Conservation (phyloP, 2,888 invertebrate genomes). For the Saturnia pavonia region DNA sequence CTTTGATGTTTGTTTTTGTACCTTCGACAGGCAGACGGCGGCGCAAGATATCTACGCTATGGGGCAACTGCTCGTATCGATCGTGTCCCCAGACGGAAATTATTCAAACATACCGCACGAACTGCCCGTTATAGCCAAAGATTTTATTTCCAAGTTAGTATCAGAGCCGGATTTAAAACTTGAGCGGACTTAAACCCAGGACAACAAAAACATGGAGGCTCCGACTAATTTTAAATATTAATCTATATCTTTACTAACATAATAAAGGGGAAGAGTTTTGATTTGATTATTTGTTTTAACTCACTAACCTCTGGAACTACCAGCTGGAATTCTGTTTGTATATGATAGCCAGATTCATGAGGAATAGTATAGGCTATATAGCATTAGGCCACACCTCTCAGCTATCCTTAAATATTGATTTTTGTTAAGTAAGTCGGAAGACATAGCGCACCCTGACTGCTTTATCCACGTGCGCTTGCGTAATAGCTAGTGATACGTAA, state of each 20-base stretch:
- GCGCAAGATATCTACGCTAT: constrained; percentile 89
- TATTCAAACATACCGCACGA: constrained; percentile 82
- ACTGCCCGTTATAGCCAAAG: constrained; percentile 84
- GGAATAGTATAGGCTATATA: too few relatives aligned
- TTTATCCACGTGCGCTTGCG: too few relatives aligned
- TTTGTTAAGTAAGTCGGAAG: too few relatives aligned
- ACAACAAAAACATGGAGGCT: neutral
- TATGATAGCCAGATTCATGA: too few relatives aligned
- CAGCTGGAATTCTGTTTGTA: too few relatives aligned
- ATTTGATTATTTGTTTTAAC: neutral
- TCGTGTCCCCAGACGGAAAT: constrained; percentile 78
- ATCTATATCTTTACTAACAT: too few relatives aligned
- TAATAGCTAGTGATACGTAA: too few relatives aligned
- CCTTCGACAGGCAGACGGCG: constrained; percentile 72
- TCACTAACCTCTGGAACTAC: neutral
- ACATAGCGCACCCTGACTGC: too few relatives aligned
- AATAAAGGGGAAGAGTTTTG: too few relatives aligned
- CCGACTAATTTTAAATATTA: neutral
- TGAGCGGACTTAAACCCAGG: neutral
- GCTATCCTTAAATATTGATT: too few relatives aligned
- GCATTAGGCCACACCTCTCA: too few relatives aligned
- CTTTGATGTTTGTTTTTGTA: constrained; percentile 15
- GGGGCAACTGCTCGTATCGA: constrained; percentile 85
- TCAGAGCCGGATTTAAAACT: neutral
- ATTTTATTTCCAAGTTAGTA: constrained; percentile 86